Evolutionary conservation across 2,888 invertebrate genomes (phyloP).

Genomic region (Harmothoe impar): DNA sequence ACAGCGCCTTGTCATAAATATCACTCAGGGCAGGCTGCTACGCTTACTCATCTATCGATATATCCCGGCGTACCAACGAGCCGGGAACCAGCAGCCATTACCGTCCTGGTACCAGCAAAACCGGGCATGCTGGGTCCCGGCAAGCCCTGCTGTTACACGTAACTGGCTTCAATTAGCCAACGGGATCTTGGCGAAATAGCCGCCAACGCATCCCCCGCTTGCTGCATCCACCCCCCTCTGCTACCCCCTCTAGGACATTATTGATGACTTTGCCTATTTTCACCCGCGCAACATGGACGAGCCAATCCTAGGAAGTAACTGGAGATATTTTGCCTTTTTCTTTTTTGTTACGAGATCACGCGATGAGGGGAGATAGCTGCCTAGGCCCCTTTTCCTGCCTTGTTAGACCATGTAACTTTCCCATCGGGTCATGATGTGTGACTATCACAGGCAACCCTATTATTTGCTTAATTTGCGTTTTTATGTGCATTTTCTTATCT

Average conservation of each 20-base stretch:
- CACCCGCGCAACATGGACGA: background rate
- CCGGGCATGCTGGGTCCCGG: background rate
- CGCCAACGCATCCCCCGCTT: background rate
- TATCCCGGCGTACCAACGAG: background rate
- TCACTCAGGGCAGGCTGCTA: background rate
- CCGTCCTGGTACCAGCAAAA: background rate
- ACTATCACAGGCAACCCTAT: too few relatives aligned
- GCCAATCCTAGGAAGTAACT: background rate
- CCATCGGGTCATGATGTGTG: too few relatives aligned
- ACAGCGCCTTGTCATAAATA: background rate
- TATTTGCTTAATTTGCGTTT: too few relatives aligned
- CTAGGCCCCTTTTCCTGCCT: too few relatives aligned
- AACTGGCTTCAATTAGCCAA: background rate
- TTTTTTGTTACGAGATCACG: background rate
- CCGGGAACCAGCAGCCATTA: background rate
- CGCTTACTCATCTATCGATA: too few relatives aligned
- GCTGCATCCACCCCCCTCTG: too few relatives aligned
- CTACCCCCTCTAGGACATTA: background rate
- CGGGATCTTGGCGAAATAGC: slow-evolving; percentile 17
- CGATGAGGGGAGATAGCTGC: too few relatives aligned
- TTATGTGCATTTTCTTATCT: too few relatives aligned
- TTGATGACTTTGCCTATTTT: slow-evolving; percentile 16
- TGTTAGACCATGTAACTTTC: background rate
- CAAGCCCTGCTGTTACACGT: background rate
- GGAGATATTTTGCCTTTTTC: background rate